Conservation (phyloP, 2,113 vertebrate species). For the Guaruba guarouba region DNA sequence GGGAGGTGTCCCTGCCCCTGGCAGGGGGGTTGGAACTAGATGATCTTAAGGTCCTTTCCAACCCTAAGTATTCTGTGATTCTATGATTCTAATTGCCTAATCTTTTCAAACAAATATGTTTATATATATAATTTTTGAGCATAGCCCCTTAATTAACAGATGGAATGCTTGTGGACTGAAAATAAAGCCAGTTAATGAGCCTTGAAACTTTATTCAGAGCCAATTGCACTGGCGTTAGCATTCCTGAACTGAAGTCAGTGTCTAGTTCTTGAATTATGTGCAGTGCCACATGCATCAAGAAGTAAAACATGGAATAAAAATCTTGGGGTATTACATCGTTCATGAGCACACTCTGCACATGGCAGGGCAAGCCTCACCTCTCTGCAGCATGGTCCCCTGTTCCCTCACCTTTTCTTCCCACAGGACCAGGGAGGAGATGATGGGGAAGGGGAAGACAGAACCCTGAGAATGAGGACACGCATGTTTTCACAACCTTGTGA, state of each 20-base stretch:
- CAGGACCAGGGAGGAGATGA: background rate
- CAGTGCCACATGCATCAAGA: background rate
- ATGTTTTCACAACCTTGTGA: background rate
- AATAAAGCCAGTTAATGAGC: background rate
- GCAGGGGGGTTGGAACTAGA: too few relatives aligned
- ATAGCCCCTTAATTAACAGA: background rate
- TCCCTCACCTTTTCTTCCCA: background rate
- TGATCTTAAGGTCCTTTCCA: too few relatives aligned
- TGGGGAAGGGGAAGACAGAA: fast-evolving
- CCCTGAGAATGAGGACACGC: background rate
- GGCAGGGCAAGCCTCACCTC: fast-evolving
- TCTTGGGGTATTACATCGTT: background rate
- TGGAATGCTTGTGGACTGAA: background rate
- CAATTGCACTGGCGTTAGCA: background rate
- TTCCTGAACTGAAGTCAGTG: background rate
- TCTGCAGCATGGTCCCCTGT: fast-evolving
- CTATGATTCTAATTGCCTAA: background rate
- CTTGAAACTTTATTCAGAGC: constrained; percentile 7
- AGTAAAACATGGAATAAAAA: background rate
- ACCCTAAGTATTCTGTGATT: too few relatives aligned
- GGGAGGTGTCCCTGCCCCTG: too few relatives aligned
- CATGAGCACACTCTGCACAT: background rate
- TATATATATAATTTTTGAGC: background rate
- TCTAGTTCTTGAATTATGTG: background rate
- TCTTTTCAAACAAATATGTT: background rate